These are phyloP conservation scores for Odontocolon sp. DNA, from an alignment of 2,888 invertebrate genomes.

Conservation along the genomic window DNA sequence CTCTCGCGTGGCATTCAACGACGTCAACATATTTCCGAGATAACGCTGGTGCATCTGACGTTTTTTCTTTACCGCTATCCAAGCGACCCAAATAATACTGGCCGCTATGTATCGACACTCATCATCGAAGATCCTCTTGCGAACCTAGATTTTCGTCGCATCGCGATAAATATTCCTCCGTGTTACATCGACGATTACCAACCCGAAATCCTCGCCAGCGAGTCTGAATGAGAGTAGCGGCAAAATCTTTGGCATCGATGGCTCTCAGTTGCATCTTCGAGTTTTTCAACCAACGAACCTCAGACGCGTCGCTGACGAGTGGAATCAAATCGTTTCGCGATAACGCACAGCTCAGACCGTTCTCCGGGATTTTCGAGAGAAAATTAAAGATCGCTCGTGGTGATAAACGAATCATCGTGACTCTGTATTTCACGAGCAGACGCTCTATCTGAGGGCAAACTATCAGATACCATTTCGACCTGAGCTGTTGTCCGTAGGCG, in stretches of 20 bases:
- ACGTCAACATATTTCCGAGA: slow-evolving; percentile 61
- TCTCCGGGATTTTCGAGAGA: slow-evolving; percentile 60
- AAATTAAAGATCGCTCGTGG: slow-evolving; percentile 53
- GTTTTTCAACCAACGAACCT: slow-evolving; percentile 46
- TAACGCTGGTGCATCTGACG: slow-evolving; percentile 63
- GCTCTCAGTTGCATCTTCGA: slow-evolving; percentile 60
- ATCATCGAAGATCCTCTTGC: slow-evolving; percentile 53
- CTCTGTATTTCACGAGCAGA: slow-evolving; percentile 51
- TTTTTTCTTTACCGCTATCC: slow-evolving; percentile 61
- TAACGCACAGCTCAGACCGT: slow-evolving; percentile 56
- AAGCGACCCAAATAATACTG: slow-evolving; percentile 65
- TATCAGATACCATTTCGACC: slow-evolving; percentile 65
- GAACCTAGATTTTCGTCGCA: too few relatives aligned
- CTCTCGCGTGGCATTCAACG: slow-evolving; percentile 36
- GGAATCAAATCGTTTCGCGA: slow-evolving; percentile 55
- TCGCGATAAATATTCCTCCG: too few relatives aligned
- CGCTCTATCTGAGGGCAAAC: slow-evolving; percentile 64
- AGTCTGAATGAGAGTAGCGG: slow-evolving; percentile 64
- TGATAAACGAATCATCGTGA: slow-evolving; percentile 60
- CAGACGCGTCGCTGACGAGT: slow-evolving; percentile 41
- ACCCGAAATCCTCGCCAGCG: slow-evolving; percentile 67
- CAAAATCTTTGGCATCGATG: slow-evolving; percentile 56
- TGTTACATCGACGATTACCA: too few relatives aligned
- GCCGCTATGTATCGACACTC: slow-evolving; percentile 67
- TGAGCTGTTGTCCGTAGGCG: slow-evolving; percentile 57